Percentiles rank a stretch among this genome's conserved stretches.
phyloP scores from a whole-genome alignment of 2,113 vertebrate species.

The Daboia siamensis region DNA sequence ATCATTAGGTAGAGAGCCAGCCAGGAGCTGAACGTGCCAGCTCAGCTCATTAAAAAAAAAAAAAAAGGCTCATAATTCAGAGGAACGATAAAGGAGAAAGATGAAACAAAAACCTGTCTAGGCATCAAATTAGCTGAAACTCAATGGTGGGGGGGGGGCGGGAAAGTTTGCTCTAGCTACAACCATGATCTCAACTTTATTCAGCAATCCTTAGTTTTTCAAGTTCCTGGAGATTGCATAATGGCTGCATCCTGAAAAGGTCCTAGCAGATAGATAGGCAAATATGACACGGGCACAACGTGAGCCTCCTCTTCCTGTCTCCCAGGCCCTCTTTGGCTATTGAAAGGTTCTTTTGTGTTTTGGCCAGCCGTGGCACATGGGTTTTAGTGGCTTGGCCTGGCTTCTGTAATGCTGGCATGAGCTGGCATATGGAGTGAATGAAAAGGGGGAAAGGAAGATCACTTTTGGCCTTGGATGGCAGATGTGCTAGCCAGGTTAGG shows the following conservation, averaged over 20 bases:
- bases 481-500: too few species aligned
- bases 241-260: background rate
- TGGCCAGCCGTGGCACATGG: too few species aligned
- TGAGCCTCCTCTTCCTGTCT: too few species aligned
- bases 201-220: background rate
- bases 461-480: too few species aligned
- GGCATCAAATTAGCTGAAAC: conserved; percentile 40
- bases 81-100: background rate
- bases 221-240: background rate
- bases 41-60: conserved; percentile 47
- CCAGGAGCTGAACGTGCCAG: conserved; percentile 3
- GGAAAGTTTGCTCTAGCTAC: background rate
- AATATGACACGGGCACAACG: too few species aligned
- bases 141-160: background rate
- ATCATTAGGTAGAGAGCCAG: conserved; percentile 35
- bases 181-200: background rate
- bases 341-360: too few species aligned
- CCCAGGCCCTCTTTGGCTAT: too few species aligned
- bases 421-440: too few species aligned
- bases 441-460: too few species aligned
- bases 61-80: conserved; percentile 4
- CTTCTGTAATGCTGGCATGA: too few species aligned
- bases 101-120: background rate
- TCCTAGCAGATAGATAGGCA: too few species aligned
- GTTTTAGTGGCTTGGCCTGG: too few species aligned